Base-by-base conservation (phyloP, 2,797 vertebrate genomes). In the Acridotheres tristis region DNA sequence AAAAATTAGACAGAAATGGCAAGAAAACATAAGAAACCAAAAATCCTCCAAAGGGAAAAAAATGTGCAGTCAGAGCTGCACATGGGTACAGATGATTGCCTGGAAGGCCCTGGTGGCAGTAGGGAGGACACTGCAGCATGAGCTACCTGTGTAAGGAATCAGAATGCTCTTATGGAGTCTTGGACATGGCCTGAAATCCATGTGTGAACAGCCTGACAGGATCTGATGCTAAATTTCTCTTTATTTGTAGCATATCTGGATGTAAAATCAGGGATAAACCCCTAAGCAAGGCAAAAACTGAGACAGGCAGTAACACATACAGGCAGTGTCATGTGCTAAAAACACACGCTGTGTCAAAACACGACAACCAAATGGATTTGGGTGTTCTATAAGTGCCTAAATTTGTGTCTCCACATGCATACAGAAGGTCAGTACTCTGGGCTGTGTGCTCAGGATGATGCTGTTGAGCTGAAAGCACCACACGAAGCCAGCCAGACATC, bases 391-490 rank as follows among this genome's bases (percentile, higher is more conserved):
- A 30, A 65, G 48, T 1, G 5, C 19, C 32, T 38, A 18, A 36
- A 57, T 50, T 26, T 47, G 6, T 29, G 18, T 23, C 23, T 54
- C n/a, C 42, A 23, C 3, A 0, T 16, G 29, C 38, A 17, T 4
- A 36, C 1, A 62, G 55, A 42, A 42, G 11, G 23, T 27, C 63
- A 45, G 8, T 21, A 2, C 26, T 43, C 36, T 14, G 38, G 13
- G 42, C 19, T 65, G 29, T 5, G 43, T 5, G 43, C 0, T 1
- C 29, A 66, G 43, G 26, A 50, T 0, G 1, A 47, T 42, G 42
- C 38, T 38, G 50, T 10, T 40, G 30, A 0, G 1, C 67, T 38
- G 27, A 1, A 1, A 47, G 32, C 25, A 48, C 19, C 7, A 2
- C 38, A 15, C 10, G 8, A 25, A 36, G 62, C 47, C 13, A 81